Base-by-base conservation (phyloP, 2,888 invertebrate genomes). In the Eutolmus rufibarbis region DNA sequence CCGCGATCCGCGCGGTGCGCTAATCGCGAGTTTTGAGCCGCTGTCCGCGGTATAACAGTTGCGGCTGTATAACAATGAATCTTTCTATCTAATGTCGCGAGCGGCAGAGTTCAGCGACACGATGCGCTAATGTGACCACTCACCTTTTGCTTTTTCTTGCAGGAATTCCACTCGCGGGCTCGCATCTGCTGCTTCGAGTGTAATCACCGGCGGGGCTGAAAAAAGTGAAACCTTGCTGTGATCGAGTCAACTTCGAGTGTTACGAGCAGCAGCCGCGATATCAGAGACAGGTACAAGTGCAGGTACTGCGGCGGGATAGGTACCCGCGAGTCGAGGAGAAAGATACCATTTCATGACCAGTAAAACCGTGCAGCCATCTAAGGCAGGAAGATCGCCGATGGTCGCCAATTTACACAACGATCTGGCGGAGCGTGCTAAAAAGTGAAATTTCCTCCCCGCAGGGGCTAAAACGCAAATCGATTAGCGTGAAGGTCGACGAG, bases 361-460 rank as follows among this genome's bases (percentile, higher is more conserved):
- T 46, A 43, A 74, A 74, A 85, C 74, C 46, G 40, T 43, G 46
- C 85, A 46, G 37, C 85, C 74, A 74, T 85, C 85, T 85, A 74
- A 74, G 85, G 85, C 74, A 85, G 85, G 85, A 74, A 74, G 85
- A 85, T 85, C 85, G 46, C 74, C 74, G 74, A 74, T 85, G 74
- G 85, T 85, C 85, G 74, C 74, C 85, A 85, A 85, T 74, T 85
- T 74, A 57, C 74, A 74, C 74, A 74, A 46, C 74, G 46, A 31
- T 46, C 85, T 74, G 37, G 46, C 28, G 34, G 23, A 51, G 74
- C 43, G 74, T 46, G 74, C 46, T 85, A 46, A 86, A 88, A 87
- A 88, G 88, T 87, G 88, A 88, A 88, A 88, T 87, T 88, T 88
- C 86, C 84, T 77, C 88, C 28, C 28, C 66, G 51, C 51, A 16